Percentiles rank a stretch among this genome's conserved stretches.
Evolutionary conservation across 2,113 vertebrate genomes (phyloP).

Genomic region (Strix uralensis): DNA sequence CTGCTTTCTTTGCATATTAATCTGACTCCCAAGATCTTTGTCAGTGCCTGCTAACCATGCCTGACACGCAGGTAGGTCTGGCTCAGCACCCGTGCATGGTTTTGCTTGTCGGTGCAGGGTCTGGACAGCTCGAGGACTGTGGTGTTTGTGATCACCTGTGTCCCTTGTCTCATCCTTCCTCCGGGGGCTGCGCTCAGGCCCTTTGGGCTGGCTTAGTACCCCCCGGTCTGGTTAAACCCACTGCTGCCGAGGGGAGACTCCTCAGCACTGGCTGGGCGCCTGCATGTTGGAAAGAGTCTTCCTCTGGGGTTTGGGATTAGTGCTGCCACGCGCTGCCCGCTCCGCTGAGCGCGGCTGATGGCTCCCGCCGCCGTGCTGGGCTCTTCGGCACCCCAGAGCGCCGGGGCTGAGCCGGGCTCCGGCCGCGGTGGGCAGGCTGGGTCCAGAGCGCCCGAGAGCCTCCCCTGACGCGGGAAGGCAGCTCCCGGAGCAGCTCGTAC

Average conservation of each 20-base stretch:
- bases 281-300: background rate
- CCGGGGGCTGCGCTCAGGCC: fast-evolving
- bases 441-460: too few species aligned
- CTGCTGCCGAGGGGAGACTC: background rate
- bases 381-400: background rate
- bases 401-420: background rate
- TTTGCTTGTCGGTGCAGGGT: background rate
- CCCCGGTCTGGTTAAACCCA: fast-evolving
- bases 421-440: background rate
- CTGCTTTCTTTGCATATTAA: background rate
- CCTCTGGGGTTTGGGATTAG: background rate
- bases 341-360: fast-evolving
- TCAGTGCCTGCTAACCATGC: background rate
- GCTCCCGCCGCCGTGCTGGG: background rate
- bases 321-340: background rate
- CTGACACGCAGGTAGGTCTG: background rate
- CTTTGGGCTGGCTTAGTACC: background rate
- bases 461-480: background rate
- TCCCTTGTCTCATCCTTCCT: background rate
- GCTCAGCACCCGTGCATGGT: background rate
- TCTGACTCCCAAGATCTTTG: background rate
- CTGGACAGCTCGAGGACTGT: background rate
- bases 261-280: background rate
- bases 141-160: background rate
- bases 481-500: background rate